Conservation (phyloP, 2,113 vertebrate genomes). For the Oreamnos americanus region DNA sequence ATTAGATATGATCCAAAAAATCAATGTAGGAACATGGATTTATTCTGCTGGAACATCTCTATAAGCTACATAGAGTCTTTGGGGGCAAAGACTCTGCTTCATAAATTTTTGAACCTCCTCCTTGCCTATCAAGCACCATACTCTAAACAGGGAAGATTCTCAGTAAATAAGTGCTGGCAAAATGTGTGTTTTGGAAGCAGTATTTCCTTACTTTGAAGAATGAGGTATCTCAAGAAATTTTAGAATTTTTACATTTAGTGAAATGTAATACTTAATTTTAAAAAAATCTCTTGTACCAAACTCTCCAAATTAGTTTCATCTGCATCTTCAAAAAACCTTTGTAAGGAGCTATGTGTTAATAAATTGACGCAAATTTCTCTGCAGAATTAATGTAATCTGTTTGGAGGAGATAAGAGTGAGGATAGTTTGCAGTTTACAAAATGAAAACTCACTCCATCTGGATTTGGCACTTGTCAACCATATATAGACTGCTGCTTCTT, state of each 20-base stretch:
- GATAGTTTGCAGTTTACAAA: conserved; percentile 29
- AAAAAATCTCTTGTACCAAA: neutral
- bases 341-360: conserved; percentile 54
- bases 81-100: neutral
- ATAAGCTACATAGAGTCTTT: neutral
- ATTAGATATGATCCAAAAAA: conserved; percentile 38
- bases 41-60: neutral
- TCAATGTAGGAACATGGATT: conserved; percentile 32
- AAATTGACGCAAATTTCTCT: conserved; percentile 18
- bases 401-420: conserved; percentile 45
- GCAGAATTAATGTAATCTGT: conserved; percentile 47
- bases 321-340: conserved; percentile 43
- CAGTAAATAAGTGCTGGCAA: neutral
- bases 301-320: conserved; percentile 42
- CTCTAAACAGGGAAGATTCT: neutral
- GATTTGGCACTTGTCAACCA: neutral
- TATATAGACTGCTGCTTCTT: neutral
- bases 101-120: neutral
- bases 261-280: neutral
- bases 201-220: conserved; percentile 24
- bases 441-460: conserved; percentile 3
- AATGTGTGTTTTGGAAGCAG: neutral
- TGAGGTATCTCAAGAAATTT: neutral
- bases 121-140: neutral
- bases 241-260: neutral